A percentile compares a stretch with the other conserved stretches of the same genome.
Evolutionary conservation across 2,113 vertebrate genomes (phyloP).

Genomic region (Gopherus flavomarginatus): DNA sequence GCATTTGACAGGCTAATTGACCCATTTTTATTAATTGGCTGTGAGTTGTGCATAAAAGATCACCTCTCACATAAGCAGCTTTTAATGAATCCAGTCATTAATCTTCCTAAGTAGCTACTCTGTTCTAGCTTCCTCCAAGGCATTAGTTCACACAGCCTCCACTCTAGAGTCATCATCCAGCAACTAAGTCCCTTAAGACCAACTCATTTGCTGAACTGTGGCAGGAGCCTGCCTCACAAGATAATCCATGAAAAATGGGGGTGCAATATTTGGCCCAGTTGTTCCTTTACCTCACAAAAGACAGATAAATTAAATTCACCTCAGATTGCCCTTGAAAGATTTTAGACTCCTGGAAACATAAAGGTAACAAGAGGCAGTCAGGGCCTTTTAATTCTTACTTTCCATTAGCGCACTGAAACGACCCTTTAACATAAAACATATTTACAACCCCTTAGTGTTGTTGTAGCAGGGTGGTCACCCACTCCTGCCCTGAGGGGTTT

Average conservation of each 20-base stretch:
- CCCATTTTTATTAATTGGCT: conserved; percentile 56
- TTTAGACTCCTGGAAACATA: not conserved
- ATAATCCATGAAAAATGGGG: not conserved
- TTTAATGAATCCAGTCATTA: conserved; percentile 64
- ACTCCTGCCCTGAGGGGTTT: no score
- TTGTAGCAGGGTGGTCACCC: no score
- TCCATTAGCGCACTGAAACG: not conserved
- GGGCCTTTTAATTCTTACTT: not conserved
- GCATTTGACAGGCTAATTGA: conserved; percentile 53
- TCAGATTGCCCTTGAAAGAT: conserved; percentile 20
- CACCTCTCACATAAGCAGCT: conserved; percentile 59
- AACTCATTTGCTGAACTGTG: not conserved
- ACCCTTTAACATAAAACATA: not conserved
- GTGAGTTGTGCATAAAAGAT: conserved; percentile 41
- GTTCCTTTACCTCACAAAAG: not conserved
- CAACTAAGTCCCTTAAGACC: conserved; percentile 41
- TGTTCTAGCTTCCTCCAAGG: conserved; percentile 38
- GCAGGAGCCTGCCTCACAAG: conserved; percentile 15
- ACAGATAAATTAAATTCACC: not conserved
- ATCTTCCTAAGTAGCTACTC: conserved; percentile 57
- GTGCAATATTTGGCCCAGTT: conserved; percentile 2
- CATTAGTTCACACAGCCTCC: conserved; percentile 45
- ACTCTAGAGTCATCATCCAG: conserved; percentile 5
- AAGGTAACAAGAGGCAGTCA: not conserved
- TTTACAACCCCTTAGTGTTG: not conserved